These are phyloP conservation scores for Danionella cerebrum DNA, from an alignment of 2,113 vertebrate species.

Conservation along the genomic window DNA sequence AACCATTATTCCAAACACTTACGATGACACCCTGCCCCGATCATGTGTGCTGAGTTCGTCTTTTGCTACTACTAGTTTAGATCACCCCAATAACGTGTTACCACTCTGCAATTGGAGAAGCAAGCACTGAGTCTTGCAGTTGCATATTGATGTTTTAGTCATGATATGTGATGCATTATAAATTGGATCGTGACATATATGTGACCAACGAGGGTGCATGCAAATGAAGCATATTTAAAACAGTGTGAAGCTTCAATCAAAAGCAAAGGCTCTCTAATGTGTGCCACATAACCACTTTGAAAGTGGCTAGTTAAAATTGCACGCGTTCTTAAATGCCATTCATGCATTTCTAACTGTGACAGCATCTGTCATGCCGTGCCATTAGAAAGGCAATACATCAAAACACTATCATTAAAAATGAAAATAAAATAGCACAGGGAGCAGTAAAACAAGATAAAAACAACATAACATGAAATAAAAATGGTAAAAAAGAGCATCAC, in stretches of 20 bases:
- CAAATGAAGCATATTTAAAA: not conserved
- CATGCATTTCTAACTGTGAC: slow-evolving; percentile 5
- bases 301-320: not conserved
- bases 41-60: not conserved
- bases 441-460: no score
- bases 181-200: not conserved
- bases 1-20: not conserved
- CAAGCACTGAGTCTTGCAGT: not conserved
- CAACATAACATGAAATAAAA: no score
- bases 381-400: not conserved
- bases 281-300: slow-evolving; percentile 23
- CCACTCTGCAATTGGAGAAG: not conserved
- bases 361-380: not conserved
- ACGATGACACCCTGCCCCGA: not conserved
- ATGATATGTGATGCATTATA: not conserved
- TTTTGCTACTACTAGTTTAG: not conserved
- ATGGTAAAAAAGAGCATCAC: no score
- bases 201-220: no score
- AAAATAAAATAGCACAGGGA: slow-evolving; percentile 13
- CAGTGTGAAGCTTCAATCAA: slow-evolving; percentile 19
- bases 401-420: not conserved
- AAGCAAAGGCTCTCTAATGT: slow-evolving; percentile 28
- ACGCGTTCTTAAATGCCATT: slow-evolving; percentile 32
- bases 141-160: not conserved
- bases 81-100: not conserved